Evolutionary conservation across 1,140 invertebrate genomes (phyloP).

Genomic region (Delia radicum): DNA sequence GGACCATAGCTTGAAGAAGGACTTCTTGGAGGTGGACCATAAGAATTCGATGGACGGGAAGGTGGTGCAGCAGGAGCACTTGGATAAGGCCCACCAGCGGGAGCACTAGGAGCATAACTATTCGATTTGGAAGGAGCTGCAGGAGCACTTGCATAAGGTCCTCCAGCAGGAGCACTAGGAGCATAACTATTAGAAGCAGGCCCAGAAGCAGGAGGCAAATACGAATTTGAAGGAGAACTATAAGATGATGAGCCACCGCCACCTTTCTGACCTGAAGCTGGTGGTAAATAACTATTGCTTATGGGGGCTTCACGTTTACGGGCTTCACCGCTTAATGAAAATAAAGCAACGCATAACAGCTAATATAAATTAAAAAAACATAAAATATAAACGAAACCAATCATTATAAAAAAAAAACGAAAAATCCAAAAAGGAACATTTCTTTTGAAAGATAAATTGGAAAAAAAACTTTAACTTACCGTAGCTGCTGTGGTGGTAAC

Average conservation of each 20-base stretch:
- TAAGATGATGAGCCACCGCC: constrained; percentile 35
- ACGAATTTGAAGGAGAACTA: constrained; percentile 43
- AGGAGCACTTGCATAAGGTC: constrained; percentile 48
- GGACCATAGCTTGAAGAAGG: constrained; percentile 55
- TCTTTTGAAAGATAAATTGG: background rate
- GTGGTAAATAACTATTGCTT: constrained; percentile 34
- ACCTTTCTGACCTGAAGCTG: constrained; percentile 2
- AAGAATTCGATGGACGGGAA: constrained; percentile 57
- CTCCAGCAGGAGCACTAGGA: constrained; percentile 31
- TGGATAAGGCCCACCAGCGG: constrained; percentile 45
- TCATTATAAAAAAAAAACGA: background rate
- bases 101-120: constrained; percentile 26
- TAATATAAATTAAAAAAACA: constrained; percentile 27
- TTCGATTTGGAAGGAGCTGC: constrained; percentile 41
- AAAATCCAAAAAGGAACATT: background rate
- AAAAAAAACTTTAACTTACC: no score
- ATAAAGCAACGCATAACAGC: constrained; percentile 42
- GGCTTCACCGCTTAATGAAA: constrained; percentile 32
- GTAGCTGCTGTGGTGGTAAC: background rate
- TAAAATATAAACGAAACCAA: background rate
- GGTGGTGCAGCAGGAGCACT: constrained; percentile 42
- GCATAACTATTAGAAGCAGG: constrained; percentile 39
- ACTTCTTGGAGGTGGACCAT: constrained; percentile 56
- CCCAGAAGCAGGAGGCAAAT: constrained; percentile 51
- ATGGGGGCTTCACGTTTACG: constrained; percentile 45